phyloP scores from a whole-genome alignment of 2,113 vertebrate species.

The Entelurus aequoreus region DNA sequence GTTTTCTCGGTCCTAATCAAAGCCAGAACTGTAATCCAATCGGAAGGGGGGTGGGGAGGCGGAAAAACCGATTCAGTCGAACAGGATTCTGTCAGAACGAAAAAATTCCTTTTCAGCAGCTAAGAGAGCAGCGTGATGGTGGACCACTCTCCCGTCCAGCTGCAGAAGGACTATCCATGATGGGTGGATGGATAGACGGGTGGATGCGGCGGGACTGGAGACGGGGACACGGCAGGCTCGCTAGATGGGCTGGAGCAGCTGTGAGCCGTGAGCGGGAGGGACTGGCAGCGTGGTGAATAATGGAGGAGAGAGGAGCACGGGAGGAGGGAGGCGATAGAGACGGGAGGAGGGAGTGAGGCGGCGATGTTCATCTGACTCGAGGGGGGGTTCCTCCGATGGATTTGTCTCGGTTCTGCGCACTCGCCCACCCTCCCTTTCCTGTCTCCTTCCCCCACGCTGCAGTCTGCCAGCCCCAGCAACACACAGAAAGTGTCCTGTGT shows the following conservation, averaged over 20 bases:
- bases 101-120: slow-evolving; percentile 46
- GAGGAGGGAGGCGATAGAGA: slow-evolving; percentile 34
- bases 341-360: slow-evolving; percentile 33
- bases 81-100: slow-evolving; percentile 50
- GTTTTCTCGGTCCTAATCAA: slow-evolving; percentile 66
- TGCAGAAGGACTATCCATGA: slow-evolving; percentile 55
- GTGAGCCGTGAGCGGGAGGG: slow-evolving; percentile 43
- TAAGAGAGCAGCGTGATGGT: slow-evolving; percentile 40
- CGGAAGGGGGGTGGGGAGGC: neutral
- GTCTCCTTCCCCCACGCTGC: slow-evolving; percentile 23
- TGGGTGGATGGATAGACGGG: neutral
- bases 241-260: slow-evolving; percentile 38
- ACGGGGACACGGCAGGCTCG: slow-evolving; percentile 35
- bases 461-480: slow-evolving; percentile 70
- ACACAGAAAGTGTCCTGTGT: slow-evolving; percentile 65
- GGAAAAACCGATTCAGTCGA: slow-evolving; percentile 44
- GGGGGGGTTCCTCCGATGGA: slow-evolving; percentile 75
- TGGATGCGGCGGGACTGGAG: neutral
- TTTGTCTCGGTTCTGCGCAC: slow-evolving; percentile 67
- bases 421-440: slow-evolving; percentile 5
- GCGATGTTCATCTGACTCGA: slow-evolving; percentile 71
- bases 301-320: slow-evolving; percentile 56
- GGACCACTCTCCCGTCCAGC: slow-evolving; percentile 34
- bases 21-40: slow-evolving; percentile 71
- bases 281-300: slow-evolving; percentile 66